phyloP scores from a whole-genome alignment of 2,888 invertebrate genomes.

The Diarsia dahlii region DNA sequence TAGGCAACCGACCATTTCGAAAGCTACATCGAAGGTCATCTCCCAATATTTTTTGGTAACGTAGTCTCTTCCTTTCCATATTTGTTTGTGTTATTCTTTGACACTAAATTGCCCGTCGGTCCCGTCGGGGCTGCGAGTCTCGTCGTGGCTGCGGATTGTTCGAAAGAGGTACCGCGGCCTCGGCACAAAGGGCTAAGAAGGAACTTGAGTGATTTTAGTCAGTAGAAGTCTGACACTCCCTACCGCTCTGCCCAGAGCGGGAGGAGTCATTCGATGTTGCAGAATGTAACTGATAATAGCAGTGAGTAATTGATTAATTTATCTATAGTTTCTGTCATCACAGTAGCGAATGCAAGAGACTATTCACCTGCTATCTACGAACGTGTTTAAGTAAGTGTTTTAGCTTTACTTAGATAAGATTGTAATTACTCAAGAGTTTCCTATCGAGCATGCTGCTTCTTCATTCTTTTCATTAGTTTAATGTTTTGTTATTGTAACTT shows the following conservation, averaged over 20 bases:
- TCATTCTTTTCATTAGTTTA: neutral
- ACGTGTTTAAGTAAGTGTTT: conserved; percentile 27
- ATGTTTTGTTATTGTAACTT: neutral
- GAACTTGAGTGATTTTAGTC: too few relatives aligned
- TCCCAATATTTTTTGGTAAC: neutral
- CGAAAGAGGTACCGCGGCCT: too few relatives aligned
- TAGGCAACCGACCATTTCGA: neutral
- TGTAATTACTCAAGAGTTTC: neutral
- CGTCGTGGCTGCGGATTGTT: too few relatives aligned
- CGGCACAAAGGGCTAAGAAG: too few relatives aligned
- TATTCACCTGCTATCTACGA: conserved; percentile 44
- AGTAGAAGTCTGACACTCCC: too few relatives aligned
- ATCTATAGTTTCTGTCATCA: conserved; percentile 1
- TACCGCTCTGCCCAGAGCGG: too few relatives aligned
- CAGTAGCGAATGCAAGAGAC: conserved; percentile 28
- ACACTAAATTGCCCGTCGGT: neutral
- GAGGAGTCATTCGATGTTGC: neutral
- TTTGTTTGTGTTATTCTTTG: neutral
- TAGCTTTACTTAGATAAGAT: conserved; percentile 14
- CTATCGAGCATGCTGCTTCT: neutral
- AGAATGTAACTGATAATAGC: neutral
- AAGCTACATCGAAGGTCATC: neutral
- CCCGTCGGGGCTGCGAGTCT: too few relatives aligned
- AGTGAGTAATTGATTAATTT: neutral
- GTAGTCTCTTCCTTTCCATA: neutral